Evolutionary conservation across 2,113 vertebrate species (phyloP), one percentile per base, ranked within the genome.

Genomic region (Salminus brasiliensis): DNA sequence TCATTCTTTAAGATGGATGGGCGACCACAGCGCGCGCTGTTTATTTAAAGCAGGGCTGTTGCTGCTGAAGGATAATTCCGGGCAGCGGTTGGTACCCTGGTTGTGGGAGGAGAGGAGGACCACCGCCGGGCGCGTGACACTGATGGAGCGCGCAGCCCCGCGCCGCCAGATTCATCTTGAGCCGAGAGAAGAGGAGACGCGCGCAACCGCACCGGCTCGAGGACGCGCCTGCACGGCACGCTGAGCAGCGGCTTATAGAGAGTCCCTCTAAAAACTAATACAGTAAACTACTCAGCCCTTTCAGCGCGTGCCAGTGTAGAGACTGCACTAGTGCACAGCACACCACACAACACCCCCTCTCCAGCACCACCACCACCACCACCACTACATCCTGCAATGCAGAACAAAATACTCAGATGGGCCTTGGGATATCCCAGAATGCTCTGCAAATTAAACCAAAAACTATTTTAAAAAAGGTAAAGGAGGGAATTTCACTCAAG

Each of bases 21-120:
- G 91, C 85, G 91, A 88, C 93, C 92, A 88, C 91, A 91, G 91
- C 93, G 94, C 92, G 88, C 92, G 87, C 91, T 89, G 94, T 96
- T 96, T 96, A 96, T 97, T 96, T 95, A 94, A 95, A 95, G 93
- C 93, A 91, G 93, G 92, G 92, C 92, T 93, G 94, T 94, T 94
- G 88, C 90, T 93, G 90, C 88, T 95, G 92, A 94, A 94, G 95
- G 95, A 94, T 94, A 93, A 92, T 94, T 94, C 93, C 92, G 92
- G 92, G 90, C 93, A 94, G 91, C 93, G 94, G 93, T 94, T 94
- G 94, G 93, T 94, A 91, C 90, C 92, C 88, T 87, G 93, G 89
- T 93, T 95, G 60, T 93, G 93, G 88, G 92, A 93, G 93, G 94
- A 94, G 93, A 91, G 92, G 92, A 92, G 92, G 91, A 95, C 93